Conservation (phyloP, 1,140 invertebrate genomes). For the Eciton burchellii region DNA sequence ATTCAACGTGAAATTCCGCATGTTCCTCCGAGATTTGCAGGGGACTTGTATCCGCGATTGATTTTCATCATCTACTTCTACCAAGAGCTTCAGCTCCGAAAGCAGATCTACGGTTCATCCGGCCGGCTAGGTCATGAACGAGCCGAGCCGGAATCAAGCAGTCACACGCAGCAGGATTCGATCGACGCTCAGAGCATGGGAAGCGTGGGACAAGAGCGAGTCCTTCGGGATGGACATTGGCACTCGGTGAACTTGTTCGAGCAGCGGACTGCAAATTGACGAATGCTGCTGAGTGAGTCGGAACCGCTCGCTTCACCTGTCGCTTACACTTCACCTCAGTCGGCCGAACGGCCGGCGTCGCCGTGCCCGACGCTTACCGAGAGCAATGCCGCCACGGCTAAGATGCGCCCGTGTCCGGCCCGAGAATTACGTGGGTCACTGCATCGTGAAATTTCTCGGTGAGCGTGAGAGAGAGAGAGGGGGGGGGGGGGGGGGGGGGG, state of each 20-base stretch:
- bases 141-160: no score
- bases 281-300: background rate
- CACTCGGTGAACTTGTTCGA: constrained; percentile 4
- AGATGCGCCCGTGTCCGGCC: constrained; percentile 23
- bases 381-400: background rate
- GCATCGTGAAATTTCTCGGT: constrained; percentile 57
- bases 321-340: constrained; percentile 60
- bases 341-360: background rate
- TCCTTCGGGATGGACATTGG: background rate
- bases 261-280: constrained; percentile 48
- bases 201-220: background rate
- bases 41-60: background rate
- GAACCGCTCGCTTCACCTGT: constrained; percentile 40
- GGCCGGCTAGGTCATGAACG: no score
- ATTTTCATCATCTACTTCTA: no score
- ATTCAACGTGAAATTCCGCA: background rate
- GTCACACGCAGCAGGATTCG: background rate
- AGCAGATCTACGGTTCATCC: background rate
- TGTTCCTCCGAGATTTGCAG: constrained; percentile 14
- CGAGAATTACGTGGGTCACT: constrained; percentile 57
- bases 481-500: constrained; percentile 16
- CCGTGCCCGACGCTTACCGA: constrained; percentile 39
- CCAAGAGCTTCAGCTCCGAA: background rate
- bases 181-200: background rate
- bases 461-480: constrained; percentile 25